Percentiles rank a stretch among this genome's conserved stretches.
Evolutionary conservation across 2,888 invertebrate genomes (phyloP).

Genomic region (Oegoconia quadripuncta): DNA sequence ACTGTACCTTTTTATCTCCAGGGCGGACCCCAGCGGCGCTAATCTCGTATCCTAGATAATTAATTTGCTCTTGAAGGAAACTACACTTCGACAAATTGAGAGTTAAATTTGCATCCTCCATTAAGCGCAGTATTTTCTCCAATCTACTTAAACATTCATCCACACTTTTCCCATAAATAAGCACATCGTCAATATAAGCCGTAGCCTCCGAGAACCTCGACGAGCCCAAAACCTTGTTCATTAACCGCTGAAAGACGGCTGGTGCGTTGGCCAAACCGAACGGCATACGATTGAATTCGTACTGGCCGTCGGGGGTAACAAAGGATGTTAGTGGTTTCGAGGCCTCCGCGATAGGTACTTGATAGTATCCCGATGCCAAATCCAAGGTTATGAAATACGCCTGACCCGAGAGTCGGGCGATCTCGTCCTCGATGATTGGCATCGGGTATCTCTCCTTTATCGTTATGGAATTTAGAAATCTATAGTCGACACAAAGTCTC

Average conservation of each 20-base stretch:
- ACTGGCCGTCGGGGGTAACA: too few species aligned
- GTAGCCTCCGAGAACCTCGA: conserved; percentile 1
- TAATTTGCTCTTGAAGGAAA: too few species aligned
- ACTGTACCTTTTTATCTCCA: conserved; percentile 20
- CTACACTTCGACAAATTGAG: background rate
- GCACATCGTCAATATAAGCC: conserved; percentile 7
- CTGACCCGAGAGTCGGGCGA: too few species aligned
- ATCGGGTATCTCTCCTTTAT: conserved; percentile 16
- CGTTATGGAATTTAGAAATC: conserved; percentile 18
- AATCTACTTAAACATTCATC: background rate
- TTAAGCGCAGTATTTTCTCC: background rate
- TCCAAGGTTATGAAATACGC: too few species aligned
- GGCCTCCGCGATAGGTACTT: conserved; percentile 6
- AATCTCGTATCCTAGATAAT: background rate
- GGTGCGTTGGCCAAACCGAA: too few species aligned
- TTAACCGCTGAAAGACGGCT: too few species aligned
- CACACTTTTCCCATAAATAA: background rate
- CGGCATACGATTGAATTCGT: too few species aligned
- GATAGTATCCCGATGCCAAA: conserved; percentile 4
- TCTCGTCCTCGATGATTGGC: conserved; percentile 9
- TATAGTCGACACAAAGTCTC: conserved; percentile 13
- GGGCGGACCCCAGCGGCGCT: background rate
- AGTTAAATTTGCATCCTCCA: background rate
- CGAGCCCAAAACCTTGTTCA: background rate
- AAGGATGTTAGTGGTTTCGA: background rate